A percentile compares a stretch with the other conserved stretches of the same genome.
Evolutionary conservation across 1,140 invertebrate species (phyloP).

Genomic region (Tenebrio molitor): DNA sequence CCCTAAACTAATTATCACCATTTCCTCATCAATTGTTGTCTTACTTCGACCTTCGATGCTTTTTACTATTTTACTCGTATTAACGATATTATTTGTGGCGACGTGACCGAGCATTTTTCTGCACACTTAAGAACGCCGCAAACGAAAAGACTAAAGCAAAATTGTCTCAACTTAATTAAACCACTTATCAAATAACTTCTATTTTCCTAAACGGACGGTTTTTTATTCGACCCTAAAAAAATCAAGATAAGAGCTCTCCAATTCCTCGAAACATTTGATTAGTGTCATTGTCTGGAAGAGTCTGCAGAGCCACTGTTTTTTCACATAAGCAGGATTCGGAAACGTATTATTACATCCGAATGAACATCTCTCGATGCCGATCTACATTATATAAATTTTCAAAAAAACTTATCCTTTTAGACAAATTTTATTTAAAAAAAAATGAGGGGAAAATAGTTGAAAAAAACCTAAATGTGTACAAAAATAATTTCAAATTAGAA

Average conservation of each 20-base stretch:
- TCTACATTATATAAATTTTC: no score
- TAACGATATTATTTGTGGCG: no score
- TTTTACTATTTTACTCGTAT: no score
- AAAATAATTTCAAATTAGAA: no score
- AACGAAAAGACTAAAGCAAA: neutral
- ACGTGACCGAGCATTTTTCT: constrained; percentile 3
- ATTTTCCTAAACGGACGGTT: constrained; percentile 3
- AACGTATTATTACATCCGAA: neutral
- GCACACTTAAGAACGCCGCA: neutral
- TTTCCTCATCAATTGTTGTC: constrained; percentile 7
- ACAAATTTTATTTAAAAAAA: no score
- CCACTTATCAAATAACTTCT: constrained; percentile 17
- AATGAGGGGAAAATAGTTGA: no score
- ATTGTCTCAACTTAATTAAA: constrained; percentile 26
- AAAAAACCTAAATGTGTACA: no score
- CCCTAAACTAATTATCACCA: constrained; percentile 7
- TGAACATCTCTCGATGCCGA: no score
- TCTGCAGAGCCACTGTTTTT: neutral
- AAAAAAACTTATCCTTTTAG: no score
- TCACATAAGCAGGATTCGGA: neutral
- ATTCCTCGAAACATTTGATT: constrained; percentile 21
- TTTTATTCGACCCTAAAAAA: neutral
- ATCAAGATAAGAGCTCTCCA: constrained; percentile 14
- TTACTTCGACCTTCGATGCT: neutral
- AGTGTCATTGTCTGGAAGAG: constrained; percentile 16